Conservation (phyloP, 2,888 invertebrate species). For the Lithophane semibrunnea region DNA sequence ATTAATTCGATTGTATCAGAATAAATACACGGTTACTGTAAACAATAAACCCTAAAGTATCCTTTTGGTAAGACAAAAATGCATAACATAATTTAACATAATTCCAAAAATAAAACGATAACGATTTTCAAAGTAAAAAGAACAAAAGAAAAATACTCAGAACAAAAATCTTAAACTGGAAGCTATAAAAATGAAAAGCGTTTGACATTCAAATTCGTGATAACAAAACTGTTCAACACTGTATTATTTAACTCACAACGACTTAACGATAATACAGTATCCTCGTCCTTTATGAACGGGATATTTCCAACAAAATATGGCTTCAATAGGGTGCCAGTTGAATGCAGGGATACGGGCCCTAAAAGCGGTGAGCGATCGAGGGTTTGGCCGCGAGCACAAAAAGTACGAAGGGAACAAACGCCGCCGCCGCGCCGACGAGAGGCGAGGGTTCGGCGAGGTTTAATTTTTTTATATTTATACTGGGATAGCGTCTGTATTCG, state of each 20-base stretch:
- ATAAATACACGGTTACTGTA: constrained; percentile 5
- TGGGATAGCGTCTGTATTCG: constrained; percentile 67
- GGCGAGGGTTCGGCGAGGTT: constrained; percentile 76
- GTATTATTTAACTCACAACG: constrained; percentile 69
- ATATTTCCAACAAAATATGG: constrained; percentile 75
- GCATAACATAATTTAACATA: too few relatives aligned
- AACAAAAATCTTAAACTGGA: constrained; percentile 44
- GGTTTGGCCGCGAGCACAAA: constrained; percentile 76
- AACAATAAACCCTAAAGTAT: constrained; percentile 1
- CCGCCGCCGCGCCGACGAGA: constrained; percentile 22
- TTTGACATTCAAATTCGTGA: constrained; percentile 67
- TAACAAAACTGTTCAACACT: constrained; percentile 67
- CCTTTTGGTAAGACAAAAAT: constrained; percentile 1
- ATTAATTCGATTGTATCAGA: constrained; percentile 8
- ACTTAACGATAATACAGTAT: constrained; percentile 69
- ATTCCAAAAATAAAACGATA: constrained; percentile 19
- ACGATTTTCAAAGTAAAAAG: constrained; percentile 14
- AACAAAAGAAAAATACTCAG: constrained; percentile 44
- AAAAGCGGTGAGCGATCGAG: constrained; percentile 73
- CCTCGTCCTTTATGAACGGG: constrained; percentile 66
- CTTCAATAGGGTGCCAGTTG: constrained; percentile 79
- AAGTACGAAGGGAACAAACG: constrained; percentile 81
- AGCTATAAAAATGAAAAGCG: constrained; percentile 12
- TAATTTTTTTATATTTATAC: constrained; percentile 80
- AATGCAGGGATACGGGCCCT: constrained; percentile 76